Conservation (phyloP, 2,888 invertebrate species). For the Hybos culiciformis region DNA sequence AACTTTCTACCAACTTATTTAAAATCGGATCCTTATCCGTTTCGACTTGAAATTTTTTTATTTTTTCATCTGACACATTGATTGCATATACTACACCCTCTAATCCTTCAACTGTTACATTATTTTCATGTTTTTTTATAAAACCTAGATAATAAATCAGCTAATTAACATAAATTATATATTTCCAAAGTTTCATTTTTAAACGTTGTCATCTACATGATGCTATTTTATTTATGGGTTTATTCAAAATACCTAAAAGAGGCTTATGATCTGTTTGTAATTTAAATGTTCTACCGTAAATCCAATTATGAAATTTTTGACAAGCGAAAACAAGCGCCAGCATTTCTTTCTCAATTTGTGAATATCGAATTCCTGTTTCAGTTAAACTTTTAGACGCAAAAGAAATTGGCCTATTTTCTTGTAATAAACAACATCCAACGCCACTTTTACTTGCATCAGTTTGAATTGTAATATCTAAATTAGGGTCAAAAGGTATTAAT, state of each 20-base stretch:
- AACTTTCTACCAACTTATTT: too few relatives aligned
- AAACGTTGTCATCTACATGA: constrained; percentile 12
- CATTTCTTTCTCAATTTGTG: too few relatives aligned
- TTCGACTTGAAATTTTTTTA: too few relatives aligned
- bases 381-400: constrained; percentile 19
- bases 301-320: constrained; percentile 12
- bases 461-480: not conserved
- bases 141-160: not conserved
- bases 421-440: not conserved
- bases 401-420: constrained; percentile 10
- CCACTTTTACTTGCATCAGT: not conserved
- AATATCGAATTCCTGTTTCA: constrained; percentile 7
- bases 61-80: too few relatives aligned
- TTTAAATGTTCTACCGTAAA: constrained; percentile 12
- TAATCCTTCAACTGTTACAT: too few relatives aligned
- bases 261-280: constrained; percentile 14
- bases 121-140: too few relatives aligned
- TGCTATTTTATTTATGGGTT: constrained; percentile 10
- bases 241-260: constrained; percentile 10
- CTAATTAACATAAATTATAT: constrained; percentile 10
- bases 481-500: not conserved
- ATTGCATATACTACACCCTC: too few relatives aligned
- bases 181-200: constrained; percentile 13
- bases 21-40: too few relatives aligned
- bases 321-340: not conserved